Conservation (phyloP, 2,888 invertebrate genomes). For the Zhuqinia jingwanae region DNA sequence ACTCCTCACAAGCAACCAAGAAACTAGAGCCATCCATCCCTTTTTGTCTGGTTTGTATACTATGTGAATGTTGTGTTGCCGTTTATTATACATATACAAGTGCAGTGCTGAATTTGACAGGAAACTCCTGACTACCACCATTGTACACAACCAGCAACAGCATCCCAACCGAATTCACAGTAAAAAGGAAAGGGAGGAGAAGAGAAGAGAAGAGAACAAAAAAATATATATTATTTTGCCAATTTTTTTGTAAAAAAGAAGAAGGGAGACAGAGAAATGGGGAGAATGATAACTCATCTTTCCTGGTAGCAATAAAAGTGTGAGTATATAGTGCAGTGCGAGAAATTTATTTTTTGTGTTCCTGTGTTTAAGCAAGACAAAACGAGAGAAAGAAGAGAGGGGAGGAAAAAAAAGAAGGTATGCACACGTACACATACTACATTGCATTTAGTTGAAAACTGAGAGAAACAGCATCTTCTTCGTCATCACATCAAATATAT, state of each 20-base stretch:
- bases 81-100: not conserved
- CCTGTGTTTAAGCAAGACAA: conserved; percentile 11
- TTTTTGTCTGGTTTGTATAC: not conserved
- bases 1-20: not conserved
- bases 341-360: not conserved
- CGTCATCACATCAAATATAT: conserved; percentile 26
- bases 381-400: conserved; percentile 12
- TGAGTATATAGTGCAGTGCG: not conserved
- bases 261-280: not conserved
- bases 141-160: not conserved
- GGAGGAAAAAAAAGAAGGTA: conserved; percentile 32
- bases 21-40: conserved; percentile 26
- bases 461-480: not conserved
- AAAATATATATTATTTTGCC: conserved; percentile 31
- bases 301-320: conserved; percentile 22
- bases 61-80: not conserved
- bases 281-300: conserved; percentile 14
- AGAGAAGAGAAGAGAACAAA: not conserved
- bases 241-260: conserved; percentile 17
- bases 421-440: not conserved
- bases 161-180: not conserved
- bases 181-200: conserved; percentile 9
- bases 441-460: not conserved
- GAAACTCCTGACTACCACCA: not conserved
- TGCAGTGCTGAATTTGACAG: conserved; percentile 17